phyloP scores from a whole-genome alignment of 2,888 invertebrate species.

The Sesia bembeciformis region DNA sequence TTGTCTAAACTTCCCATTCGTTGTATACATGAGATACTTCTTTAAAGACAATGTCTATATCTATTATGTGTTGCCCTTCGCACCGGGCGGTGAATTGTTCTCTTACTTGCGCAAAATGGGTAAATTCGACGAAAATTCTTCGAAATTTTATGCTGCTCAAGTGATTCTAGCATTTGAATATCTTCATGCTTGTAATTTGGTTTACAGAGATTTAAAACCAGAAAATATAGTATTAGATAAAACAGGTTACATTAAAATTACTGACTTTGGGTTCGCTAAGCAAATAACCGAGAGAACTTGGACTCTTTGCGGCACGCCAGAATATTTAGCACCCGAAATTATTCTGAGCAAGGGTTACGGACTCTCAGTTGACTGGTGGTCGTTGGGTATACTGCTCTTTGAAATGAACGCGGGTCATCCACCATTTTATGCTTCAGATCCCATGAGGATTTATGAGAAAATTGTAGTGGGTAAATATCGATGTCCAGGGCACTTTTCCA shows the following conservation, averaged over 20 bases:
- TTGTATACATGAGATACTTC: constrained; percentile 87
- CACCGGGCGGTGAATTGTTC: constrained; percentile 92
- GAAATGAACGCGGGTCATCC: constrained; percentile 95
- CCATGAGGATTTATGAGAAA: constrained; percentile 95
- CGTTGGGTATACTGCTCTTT: constrained; percentile 88
- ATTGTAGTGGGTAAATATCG: constrained; percentile 92
- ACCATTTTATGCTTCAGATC: constrained; percentile 94
- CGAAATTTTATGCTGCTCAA: constrained; percentile 93
- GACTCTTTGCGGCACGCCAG: constrained; percentile 97
- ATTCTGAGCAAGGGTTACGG: constrained; percentile 95
- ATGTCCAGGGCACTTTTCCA: constrained; percentile 86
- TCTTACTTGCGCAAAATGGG: constrained; percentile 78
- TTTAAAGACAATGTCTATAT: constrained; percentile 91
- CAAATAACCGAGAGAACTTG: constrained; percentile 83
- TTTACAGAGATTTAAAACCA: constrained; percentile 94
- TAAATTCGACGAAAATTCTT: constrained; percentile 82
- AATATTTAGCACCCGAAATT: constrained; percentile 96
- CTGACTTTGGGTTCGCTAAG: constrained; percentile 97
- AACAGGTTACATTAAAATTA: constrained; percentile 86
- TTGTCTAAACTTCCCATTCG: constrained; percentile 89
- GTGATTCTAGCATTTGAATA: constrained; percentile 93
- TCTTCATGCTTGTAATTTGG: constrained; percentile 87
- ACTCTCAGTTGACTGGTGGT: constrained; percentile 97
- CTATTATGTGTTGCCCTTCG: constrained; percentile 87
- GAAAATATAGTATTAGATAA: constrained; percentile 91